Percentiles rank a stretch among this genome's conserved stretches.
phyloP scores from a whole-genome alignment of 1,140 invertebrate genomes.

The Meloidogyne exigua region DNA sequence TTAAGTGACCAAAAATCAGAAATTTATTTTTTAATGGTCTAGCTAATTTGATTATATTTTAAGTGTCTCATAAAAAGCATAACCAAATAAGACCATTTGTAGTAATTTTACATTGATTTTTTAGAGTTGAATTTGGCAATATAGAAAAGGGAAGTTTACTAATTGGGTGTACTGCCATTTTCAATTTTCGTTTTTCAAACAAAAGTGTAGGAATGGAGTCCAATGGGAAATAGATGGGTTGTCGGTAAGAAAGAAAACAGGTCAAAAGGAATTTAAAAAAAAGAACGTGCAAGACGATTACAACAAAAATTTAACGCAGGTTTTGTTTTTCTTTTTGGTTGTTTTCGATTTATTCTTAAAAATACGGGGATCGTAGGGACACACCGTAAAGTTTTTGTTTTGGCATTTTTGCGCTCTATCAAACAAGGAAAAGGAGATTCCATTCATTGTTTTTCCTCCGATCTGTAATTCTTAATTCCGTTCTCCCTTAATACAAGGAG shows the following conservation, averaged over 20 bases:
- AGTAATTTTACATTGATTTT: constrained; percentile 3
- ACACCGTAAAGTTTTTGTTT: background rate
- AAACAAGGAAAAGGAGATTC: background rate
- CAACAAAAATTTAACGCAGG: background rate
- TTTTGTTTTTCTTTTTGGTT: background rate
- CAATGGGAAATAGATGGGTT: background rate
- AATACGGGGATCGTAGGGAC: background rate
- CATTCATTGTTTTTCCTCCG: background rate
- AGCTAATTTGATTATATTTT: background rate
- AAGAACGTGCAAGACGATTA: background rate
- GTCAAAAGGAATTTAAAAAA: background rate
- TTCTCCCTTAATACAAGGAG: background rate
- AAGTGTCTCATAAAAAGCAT: background rate
- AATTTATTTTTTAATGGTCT: no score
- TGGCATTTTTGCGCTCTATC: background rate
- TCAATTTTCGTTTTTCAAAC: constrained; percentile 3
- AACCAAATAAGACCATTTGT: background rate
- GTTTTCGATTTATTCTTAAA: background rate
- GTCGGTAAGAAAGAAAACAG: background rate
- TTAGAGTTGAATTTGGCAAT: background rate
- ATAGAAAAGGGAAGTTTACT: background rate
- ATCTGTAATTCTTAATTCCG: background rate
- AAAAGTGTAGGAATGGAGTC: background rate
- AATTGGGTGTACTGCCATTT: constrained; percentile 3
- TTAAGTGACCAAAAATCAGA: no score